Conservation (phyloP, 2,797 vertebrate species). For the Gallinago nigripennis region DNA sequence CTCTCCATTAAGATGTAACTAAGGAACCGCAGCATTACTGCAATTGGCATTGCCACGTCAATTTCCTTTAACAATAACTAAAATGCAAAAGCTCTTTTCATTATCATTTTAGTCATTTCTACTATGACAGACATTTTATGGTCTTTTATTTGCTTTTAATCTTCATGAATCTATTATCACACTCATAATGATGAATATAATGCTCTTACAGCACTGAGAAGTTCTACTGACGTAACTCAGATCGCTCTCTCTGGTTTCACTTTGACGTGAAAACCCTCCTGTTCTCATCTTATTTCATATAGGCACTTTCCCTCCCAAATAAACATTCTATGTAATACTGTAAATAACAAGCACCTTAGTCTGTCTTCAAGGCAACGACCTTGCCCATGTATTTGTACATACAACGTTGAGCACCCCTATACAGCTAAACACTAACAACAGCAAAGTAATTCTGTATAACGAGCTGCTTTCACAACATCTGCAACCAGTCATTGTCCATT, state of each 20-base stretch:
- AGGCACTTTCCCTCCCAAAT: not conserved
- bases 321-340: not conserved
- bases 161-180: not conserved
- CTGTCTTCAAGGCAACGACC: not conserved
- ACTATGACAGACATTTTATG: not conserved
- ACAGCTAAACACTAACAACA: not conserved
- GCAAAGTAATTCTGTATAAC: not conserved
- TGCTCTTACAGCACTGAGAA: not conserved
- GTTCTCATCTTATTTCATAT: not conserved
- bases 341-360: not conserved
- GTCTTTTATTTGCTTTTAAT: not conserved
- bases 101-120: not conserved
- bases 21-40: not conserved
- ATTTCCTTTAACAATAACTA: not conserved
- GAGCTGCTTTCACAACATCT: slow-evolving; percentile 30
- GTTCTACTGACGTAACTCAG: not conserved
- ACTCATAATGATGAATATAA: not conserved
- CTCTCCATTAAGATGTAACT: not conserved
- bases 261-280: not conserved
- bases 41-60: not conserved
- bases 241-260: not conserved
- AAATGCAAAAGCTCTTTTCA: not conserved
- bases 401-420: not conserved
- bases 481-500: slow-evolving; percentile 33
- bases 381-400: not conserved